Percentiles rank a stretch among this genome's conserved stretches.
Evolutionary conservation across 2,113 vertebrate species (phyloP).

Genomic region (Trematocara stigmaticum): DNA sequence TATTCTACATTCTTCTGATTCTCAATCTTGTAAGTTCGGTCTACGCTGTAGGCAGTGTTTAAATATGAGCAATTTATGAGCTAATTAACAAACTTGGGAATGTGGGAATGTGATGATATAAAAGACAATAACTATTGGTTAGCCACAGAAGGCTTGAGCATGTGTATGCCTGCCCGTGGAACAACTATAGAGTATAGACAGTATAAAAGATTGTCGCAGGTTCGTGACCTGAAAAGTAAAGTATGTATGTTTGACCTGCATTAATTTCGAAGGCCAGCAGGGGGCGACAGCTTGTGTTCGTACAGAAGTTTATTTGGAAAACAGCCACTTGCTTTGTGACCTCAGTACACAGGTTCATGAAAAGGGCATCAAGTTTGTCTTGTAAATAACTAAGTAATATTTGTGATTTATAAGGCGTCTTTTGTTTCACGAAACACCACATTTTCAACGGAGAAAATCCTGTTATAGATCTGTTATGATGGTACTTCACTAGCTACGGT

Average conservation of each 20-base stretch:
- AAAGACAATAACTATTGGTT: background rate
- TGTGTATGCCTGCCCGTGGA: background rate
- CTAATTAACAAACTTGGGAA: background rate
- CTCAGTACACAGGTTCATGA: background rate
- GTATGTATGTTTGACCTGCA: background rate
- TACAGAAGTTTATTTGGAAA: background rate
- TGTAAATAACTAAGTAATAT: background rate
- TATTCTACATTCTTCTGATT: background rate
- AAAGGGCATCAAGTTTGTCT: background rate
- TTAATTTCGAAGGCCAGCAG: background rate
- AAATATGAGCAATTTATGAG: background rate
- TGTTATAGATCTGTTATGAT: background rate
- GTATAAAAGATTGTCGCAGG: background rate
- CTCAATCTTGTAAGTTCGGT: background rate
- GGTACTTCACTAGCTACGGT: background rate
- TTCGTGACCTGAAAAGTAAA: background rate
- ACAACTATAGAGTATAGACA: background rate
- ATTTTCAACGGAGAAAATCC: fast-evolving
- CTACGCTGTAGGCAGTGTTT: background rate
- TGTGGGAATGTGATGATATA: background rate
- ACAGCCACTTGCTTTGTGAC: background rate
- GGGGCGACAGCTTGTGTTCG: background rate
- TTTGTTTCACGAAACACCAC: background rate
- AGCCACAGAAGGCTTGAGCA: background rate
- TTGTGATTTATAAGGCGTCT: background rate